Evolutionary conservation across 2,113 vertebrate species (phyloP).

Genomic region (Corythoichthys haematopterus): DNA sequence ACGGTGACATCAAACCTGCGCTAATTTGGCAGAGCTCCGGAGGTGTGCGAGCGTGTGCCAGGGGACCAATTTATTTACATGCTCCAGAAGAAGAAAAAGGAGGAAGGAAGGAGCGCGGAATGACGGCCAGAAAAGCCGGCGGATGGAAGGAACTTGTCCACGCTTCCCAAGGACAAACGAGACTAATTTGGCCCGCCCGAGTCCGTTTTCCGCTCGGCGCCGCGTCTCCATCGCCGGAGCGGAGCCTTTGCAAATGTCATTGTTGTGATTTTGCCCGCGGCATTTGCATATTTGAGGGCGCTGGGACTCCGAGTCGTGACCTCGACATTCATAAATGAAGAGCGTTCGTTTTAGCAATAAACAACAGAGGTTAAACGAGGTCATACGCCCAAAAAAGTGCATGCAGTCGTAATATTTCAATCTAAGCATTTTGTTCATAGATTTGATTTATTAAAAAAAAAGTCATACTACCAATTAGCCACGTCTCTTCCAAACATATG

Average conservation of each 20-base stretch:
- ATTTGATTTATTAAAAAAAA: no score
- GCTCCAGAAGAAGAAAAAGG: conserved; percentile 52
- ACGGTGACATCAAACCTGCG: conserved; percentile 40
- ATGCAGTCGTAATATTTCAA: no score
- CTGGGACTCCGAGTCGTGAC: no score
- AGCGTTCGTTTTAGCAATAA: not conserved
- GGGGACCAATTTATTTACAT: conserved; percentile 77
- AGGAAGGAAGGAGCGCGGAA: conserved; percentile 49
- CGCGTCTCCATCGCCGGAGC: no score
- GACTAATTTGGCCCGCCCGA: conserved; percentile 48
- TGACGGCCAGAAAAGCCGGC: conserved; percentile 50
- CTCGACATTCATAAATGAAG: no score
- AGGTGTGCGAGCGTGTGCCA: conserved; percentile 28
- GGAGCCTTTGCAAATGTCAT: not conserved
- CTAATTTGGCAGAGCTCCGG: conserved; percentile 48
- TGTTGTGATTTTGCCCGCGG: conserved; percentile 5
- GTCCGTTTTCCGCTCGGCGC: not conserved
- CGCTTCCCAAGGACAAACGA: conserved; percentile 45
- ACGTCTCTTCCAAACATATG: no score
- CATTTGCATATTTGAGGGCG: conserved; percentile 9
- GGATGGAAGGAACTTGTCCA: conserved; percentile 44
- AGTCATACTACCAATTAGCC: no score
- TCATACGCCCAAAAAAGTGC: not conserved
- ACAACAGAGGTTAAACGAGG: not conserved
- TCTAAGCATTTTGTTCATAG: no score